These are phyloP conservation scores for Apamea epomidion DNA, from an alignment of 2,888 invertebrate species.

Conservation along the genomic window DNA sequence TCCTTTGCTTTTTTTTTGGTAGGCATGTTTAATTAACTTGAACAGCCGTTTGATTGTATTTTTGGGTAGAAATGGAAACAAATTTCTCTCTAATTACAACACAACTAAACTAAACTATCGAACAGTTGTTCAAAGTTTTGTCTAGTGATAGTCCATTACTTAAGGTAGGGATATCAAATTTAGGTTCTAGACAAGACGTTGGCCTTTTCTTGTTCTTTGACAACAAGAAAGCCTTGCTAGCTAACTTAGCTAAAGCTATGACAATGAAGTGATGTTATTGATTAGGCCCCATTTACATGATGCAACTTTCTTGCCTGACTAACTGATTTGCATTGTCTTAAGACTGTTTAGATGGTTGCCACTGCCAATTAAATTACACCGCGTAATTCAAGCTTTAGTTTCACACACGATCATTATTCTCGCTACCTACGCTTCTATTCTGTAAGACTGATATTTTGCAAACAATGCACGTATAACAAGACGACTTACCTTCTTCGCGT, in stretches of 20 bases:
- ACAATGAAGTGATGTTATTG: background rate
- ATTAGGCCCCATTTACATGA: background rate
- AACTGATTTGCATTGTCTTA: background rate
- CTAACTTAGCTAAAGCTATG: background rate
- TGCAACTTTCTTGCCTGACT: background rate
- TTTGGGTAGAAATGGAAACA: background rate
- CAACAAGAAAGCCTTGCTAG: background rate
- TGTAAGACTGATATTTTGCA: background rate
- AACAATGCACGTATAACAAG: background rate
- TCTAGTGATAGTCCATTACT: background rate
- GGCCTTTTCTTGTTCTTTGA: background rate
- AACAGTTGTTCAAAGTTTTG: conserved; percentile 11
- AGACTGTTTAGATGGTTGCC: background rate
- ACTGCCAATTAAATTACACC: background rate
- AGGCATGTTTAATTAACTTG: background rate
- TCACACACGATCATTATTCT: background rate
- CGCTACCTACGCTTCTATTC: background rate
- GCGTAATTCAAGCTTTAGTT: background rate
- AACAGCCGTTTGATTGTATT: conserved; percentile 3
- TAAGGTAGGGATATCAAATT: conserved; percentile 3
- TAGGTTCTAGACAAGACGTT: background rate
- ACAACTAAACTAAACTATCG: background rate
- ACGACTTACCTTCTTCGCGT: conserved; percentile 94
- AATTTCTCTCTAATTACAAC: background rate
- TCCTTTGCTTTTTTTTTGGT: too few relatives aligned